Conservation (phyloP, 2,888 invertebrate genomes). For the Eupithecia inturbata region DNA sequence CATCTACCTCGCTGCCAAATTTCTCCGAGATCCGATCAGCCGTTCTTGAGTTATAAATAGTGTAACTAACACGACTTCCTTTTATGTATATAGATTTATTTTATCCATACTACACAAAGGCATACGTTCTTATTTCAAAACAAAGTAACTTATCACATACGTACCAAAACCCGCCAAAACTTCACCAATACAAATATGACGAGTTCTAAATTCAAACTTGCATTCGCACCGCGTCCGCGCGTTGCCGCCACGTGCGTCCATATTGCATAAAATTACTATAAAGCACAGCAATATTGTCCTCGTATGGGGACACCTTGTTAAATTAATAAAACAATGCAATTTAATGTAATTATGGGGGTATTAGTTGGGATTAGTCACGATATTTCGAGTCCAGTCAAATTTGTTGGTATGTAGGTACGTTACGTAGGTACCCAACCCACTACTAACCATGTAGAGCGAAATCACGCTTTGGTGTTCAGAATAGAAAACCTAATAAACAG, state of each 20-base stretch:
- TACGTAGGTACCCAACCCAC: too few species aligned
- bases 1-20: too few species aligned
- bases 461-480: background rate
- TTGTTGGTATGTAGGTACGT: background rate
- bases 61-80: too few species aligned
- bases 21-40: too few species aligned
- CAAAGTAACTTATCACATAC: background rate
- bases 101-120: background rate
- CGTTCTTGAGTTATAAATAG: too few species aligned
- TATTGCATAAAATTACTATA: slow-evolving; percentile 80
- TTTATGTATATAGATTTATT: too few species aligned
- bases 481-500: background rate
- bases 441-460: background rate
- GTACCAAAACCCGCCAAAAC: slow-evolving; percentile 4
- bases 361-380: background rate
- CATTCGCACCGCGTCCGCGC: slow-evolving; percentile 70
- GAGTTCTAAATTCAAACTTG: slow-evolving; percentile 65
- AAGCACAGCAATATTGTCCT: slow-evolving; percentile 46
- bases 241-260: slow-evolving; percentile 59
- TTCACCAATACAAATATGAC: slow-evolving; percentile 36
- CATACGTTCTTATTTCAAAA: background rate
- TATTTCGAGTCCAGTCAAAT: background rate
- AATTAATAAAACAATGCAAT: slow-evolving; percentile 36
- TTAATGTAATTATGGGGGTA: slow-evolving; percentile 15
- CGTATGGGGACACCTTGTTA: slow-evolving; percentile 35